phyloP scores from a whole-genome alignment of 2,797 vertebrate species.

The Mormyrops attenuatus region DNA sequence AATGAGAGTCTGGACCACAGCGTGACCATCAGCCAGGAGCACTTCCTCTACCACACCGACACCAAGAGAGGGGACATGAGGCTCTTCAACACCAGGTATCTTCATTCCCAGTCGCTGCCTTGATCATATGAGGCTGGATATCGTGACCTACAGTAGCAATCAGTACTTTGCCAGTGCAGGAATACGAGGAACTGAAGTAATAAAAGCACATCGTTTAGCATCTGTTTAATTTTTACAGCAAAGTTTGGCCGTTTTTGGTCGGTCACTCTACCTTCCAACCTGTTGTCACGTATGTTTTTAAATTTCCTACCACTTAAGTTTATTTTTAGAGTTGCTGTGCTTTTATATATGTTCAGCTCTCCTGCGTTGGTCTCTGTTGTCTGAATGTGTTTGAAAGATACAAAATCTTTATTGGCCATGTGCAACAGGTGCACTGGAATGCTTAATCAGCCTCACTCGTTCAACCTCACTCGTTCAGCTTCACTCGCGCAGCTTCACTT shows the following conservation, averaged over 20 bases:
- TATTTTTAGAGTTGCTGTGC: not conserved
- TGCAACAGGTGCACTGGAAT: not conserved
- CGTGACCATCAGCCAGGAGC: conserved; percentile 80
- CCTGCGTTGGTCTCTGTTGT: not conserved
- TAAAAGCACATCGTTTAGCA: not conserved
- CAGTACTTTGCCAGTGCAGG: not conserved
- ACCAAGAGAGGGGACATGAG: conserved; percentile 56
- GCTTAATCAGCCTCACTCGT: not conserved
- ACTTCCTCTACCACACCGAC: conserved; percentile 84
- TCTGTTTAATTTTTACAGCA: not conserved
- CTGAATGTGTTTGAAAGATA: not conserved
- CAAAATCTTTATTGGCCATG: not conserved
- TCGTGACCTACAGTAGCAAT: not conserved
- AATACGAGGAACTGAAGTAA: not conserved
- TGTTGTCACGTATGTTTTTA: not conserved
- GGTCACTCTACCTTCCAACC: not conserved
- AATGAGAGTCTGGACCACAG: conserved; percentile 75
- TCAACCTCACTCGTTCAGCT: rapidly evolving
- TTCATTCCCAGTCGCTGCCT: not conserved
- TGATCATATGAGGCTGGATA: not conserved
- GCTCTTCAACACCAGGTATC: conserved; percentile 73
- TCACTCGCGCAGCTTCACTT: too few relatives aligned
- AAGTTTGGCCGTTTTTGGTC: not conserved
- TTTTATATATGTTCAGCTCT: not conserved
- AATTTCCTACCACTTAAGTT: not conserved